Percentiles rank a stretch among this genome's conserved stretches.
Evolutionary conservation across 2,888 invertebrate genomes (phyloP).

Genomic region (Drosophila emarginata): DNA sequence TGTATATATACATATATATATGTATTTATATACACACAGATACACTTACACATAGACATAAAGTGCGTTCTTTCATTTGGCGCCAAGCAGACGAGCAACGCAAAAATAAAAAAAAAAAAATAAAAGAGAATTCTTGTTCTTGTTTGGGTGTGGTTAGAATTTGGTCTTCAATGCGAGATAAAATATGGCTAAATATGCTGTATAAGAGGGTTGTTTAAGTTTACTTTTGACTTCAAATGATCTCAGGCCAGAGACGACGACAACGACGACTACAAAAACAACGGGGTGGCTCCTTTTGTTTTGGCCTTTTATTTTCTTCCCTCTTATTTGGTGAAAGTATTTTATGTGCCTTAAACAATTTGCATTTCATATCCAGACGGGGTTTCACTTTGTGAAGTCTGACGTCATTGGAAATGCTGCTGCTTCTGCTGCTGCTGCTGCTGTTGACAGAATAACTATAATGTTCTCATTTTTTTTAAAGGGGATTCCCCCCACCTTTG

Average conservation of each 20-base stretch:
- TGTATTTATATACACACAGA: slow-evolving; percentile 7
- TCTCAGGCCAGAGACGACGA: slow-evolving; percentile 13
- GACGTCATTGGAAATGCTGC: slow-evolving; percentile 39
- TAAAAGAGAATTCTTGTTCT: background rate
- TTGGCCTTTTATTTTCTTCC: background rate
- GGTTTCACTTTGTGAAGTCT: background rate
- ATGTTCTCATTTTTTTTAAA: slow-evolving; percentile 40
- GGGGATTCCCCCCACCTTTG: background rate
- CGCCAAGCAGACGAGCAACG: slow-evolving; percentile 32
- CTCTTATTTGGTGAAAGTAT: slow-evolving; percentile 2
- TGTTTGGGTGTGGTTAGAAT: slow-evolving; percentile 40
- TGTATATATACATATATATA: too few species aligned
- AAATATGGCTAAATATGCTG: slow-evolving; percentile 8
- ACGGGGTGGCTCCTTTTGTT: slow-evolving; percentile 3
- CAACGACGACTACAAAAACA: background rate
- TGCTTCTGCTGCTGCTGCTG: slow-evolving; percentile 15
- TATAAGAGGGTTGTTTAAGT: slow-evolving; percentile 29
- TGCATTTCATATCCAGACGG: slow-evolving; percentile 31
- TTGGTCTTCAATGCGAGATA: background rate
- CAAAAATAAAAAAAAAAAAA: too few species aligned
- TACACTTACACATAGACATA: slow-evolving; percentile 38
- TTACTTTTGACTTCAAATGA: slow-evolving; percentile 20
- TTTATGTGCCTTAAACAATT: slow-evolving; percentile 29
- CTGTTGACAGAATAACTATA: slow-evolving; percentile 21
- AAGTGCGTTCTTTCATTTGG: slow-evolving; percentile 16